phyloP scores from a whole-genome alignment of 2,113 vertebrate genomes.

The Pyxicephalus adspersus region DNA sequence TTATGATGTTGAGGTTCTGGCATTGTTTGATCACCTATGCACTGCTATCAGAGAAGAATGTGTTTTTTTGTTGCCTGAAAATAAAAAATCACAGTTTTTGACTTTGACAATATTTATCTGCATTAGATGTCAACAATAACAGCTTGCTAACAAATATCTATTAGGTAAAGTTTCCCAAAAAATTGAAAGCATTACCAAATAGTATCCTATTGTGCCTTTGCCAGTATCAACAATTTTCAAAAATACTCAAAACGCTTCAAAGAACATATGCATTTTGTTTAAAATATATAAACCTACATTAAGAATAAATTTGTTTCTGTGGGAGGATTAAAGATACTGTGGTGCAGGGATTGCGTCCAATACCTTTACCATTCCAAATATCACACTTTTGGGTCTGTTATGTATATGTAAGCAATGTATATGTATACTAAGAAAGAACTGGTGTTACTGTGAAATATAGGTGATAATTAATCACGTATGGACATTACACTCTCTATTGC shows the following conservation, averaged over 20 bases:
- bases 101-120: too few species aligned
- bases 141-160: too few species aligned
- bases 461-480: slow-evolving; percentile 24
- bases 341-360: neutral
- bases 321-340: neutral
- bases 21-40: too few species aligned
- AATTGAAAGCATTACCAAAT: neutral
- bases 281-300: neutral
- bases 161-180: too few species aligned
- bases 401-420: neutral
- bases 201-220: neutral
- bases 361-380: neutral
- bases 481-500: slow-evolving; percentile 16
- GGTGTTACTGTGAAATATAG: slow-evolving; percentile 12
- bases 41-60: too few species aligned
- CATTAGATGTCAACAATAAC: too few species aligned
- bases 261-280: neutral
- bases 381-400: neutral
- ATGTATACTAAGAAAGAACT: neutral
- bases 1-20: too few species aligned
- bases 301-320: neutral
- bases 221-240: neutral
- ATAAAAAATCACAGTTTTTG: too few species aligned
- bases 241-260: neutral
- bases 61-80: too few species aligned